Percentiles rank a stretch among this genome's conserved stretches.
phyloP scores from a whole-genome alignment of 2,797 vertebrate species.

The Macroramphosus scolopax region DNA sequence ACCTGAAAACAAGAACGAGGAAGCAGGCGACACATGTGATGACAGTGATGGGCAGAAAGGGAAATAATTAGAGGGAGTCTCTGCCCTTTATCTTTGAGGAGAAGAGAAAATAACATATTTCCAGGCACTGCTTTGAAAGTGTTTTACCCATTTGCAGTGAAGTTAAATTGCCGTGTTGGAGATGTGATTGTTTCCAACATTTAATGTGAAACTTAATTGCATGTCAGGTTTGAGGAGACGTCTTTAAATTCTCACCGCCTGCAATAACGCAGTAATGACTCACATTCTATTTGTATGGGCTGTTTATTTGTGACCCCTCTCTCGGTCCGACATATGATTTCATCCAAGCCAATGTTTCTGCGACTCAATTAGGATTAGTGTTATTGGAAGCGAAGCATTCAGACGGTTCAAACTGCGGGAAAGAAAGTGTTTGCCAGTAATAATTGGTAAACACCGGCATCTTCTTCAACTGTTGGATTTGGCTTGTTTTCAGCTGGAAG shows the following conservation, averaged over 20 bases:
- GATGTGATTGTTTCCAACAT: constrained; percentile 28
- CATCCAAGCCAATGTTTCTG: no score
- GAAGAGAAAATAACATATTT: no score
- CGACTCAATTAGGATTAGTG: no score
- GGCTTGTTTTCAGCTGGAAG: no score
- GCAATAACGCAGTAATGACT: constrained; percentile 10
- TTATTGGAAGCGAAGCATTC: no score
- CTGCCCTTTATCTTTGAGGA: no score
- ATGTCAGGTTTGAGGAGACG: constrained; percentile 41
- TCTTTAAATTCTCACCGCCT: constrained; percentile 24
- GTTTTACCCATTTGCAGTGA: constrained; percentile 12
- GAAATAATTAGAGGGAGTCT: not conserved
- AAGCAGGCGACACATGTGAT: not conserved
- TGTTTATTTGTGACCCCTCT: constrained; percentile 7
- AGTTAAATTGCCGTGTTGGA: constrained; percentile 17
- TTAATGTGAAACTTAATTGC: constrained; percentile 46
- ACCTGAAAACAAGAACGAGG: constrained; percentile 2
- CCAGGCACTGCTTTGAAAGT: no score
- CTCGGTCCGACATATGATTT: constrained; percentile 6
- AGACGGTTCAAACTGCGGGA: no score
- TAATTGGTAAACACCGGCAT: no score
- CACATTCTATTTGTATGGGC: constrained; percentile 1
- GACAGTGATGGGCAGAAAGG: not conserved
- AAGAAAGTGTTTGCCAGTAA: no score
- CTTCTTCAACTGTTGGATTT: no score